A percentile compares a stretch with the other conserved stretches of the same genome.
These are phyloP conservation scores for Philypnodon macrostomus DNA, from an alignment of 2,797 vertebrate species.

Conservation along the genomic window DNA sequence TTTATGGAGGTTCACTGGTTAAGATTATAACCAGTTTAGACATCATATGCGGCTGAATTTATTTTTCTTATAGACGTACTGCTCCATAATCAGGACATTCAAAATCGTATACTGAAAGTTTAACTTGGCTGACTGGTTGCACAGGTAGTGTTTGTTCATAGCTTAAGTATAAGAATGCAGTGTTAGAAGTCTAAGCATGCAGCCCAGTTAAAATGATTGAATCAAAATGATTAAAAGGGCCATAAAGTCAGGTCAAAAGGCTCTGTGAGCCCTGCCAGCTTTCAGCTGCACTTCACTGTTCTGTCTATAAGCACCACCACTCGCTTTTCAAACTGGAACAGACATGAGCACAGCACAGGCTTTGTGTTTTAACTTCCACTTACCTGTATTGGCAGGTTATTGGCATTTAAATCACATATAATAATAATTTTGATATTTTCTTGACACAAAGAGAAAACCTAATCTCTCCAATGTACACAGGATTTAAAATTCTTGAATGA, in stretches of 20 bases:
- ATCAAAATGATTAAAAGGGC: conserved; percentile 46
- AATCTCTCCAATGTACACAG: no score
- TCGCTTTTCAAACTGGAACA: conserved; percentile 25
- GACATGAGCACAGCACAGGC: conserved; percentile 7
- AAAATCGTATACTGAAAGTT: conserved; percentile 17
- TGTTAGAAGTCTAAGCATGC: conserved; percentile 34
- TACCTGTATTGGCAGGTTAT: no score
- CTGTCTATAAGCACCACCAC: conserved; percentile 30
- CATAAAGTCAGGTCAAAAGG: conserved; percentile 33
- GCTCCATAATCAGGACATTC: conserved; percentile 34
- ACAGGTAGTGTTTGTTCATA: conserved; percentile 17
- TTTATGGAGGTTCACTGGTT: conserved; percentile 19
- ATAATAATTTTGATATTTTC: no score
- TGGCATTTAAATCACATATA: no score
- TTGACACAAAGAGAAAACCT: no score
- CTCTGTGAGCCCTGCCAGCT: conserved; percentile 39
- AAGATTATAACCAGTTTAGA: conserved; percentile 17
- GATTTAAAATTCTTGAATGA: no score
- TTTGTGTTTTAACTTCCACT: no score
- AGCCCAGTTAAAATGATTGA: conserved; percentile 39
- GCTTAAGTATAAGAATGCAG: conserved; percentile 22
- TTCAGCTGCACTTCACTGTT: conserved; percentile 34
- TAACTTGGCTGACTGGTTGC: conserved; percentile 26
- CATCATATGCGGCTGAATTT: conserved; percentile 21
- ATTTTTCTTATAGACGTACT: conserved; percentile 30